Percentiles rank a stretch among this genome's conserved stretches.
Evolutionary conservation across 1,140 invertebrate species (phyloP).

Genomic region (Stenopsyche tienmushanensis): DNA sequence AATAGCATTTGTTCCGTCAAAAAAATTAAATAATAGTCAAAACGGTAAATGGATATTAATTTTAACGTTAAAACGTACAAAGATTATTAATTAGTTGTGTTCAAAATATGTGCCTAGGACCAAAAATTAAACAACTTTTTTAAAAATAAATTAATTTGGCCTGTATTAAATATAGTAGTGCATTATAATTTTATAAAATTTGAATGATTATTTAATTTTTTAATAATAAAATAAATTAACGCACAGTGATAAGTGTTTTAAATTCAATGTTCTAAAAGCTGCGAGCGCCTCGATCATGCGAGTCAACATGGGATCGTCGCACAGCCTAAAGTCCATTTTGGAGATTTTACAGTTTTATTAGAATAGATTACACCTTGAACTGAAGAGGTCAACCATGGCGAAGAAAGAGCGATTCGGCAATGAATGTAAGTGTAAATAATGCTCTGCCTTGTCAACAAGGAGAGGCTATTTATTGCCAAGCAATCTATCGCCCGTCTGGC

Average conservation of each 20-base stretch:
- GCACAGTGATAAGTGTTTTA: background rate
- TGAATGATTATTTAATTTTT: background rate
- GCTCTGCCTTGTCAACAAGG: conserved; percentile 21
- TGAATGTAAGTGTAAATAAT: conserved; percentile 16
- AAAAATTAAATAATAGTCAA: conserved; percentile 15
- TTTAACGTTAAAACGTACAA: conserved; percentile 17
- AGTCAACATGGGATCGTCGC: no score
- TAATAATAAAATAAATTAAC: background rate
- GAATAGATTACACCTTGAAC: background rate
- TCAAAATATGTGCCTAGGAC: conserved; percentile 30
- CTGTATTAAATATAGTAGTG: background rate
- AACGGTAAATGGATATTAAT: background rate
- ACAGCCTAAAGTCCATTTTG: no score
- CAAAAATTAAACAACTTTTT: conserved; percentile 10
- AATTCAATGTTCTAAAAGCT: no score
- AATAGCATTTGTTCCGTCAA: background rate
- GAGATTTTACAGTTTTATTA: no score
- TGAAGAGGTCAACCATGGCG: background rate
- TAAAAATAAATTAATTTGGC: no score
- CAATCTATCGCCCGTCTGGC: conserved; percentile 14
- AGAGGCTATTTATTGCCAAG: conserved; percentile 3
- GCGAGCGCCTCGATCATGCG: no score
- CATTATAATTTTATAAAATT: background rate
- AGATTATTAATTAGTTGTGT: conserved; percentile 26
- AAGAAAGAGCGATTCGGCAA: conserved; percentile 14